Base-by-base conservation (phyloP, 2,113 vertebrate species). In the Pogonocichla stellata region DNA sequence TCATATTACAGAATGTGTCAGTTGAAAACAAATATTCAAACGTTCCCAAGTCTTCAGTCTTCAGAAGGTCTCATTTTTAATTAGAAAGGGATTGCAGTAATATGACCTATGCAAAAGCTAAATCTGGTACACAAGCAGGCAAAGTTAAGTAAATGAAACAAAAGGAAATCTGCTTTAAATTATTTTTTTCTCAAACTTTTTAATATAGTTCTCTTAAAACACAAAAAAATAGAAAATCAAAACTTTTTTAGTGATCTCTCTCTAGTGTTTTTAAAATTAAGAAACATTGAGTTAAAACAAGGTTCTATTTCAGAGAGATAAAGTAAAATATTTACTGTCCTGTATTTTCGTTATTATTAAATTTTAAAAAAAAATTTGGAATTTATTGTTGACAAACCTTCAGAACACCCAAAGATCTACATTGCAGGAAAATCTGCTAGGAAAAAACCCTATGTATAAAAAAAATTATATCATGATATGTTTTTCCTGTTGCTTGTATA, bases 31-130 rank as follows among this genome's bases (percentile, higher is more conserved):
- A 96, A 96, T 96, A 96, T 40, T 75, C 90, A 64, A 56, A 90
- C 67, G 72, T 95, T 96, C 57, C 77, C 94, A 96, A 86, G 95
- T 96, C 95, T 71, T 92, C 97, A 96, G 97, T 97, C 97, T 97
- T 96, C 93, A 95, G 96, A 96, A 97, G 94, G 96, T 97, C 92
- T 97, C 31, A 96, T 98, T 98, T 98, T 98, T 98, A 98, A 98
- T 98, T 98, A 98, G 97, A 98, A 96, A 96, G 89, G 96, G 88
- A 97, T 98, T 97, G 96, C 40, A 90, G 97, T 96, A 97, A 98
- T 95, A 74, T 97, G 97, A 96, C 71, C 94, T 86, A 51, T 94
- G 89, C 93, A 96, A 97, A 98, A 98, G 95, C 92, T 95, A 97
- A 94, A 96, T 97, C 95, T 92, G 83, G 88, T 96, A 92, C 84